A percentile compares a stretch with the other conserved stretches of the same genome.
These are phyloP conservation scores for Nothura maculosa DNA, from an alignment of 2,797 vertebrate species.

Conservation along the genomic window DNA sequence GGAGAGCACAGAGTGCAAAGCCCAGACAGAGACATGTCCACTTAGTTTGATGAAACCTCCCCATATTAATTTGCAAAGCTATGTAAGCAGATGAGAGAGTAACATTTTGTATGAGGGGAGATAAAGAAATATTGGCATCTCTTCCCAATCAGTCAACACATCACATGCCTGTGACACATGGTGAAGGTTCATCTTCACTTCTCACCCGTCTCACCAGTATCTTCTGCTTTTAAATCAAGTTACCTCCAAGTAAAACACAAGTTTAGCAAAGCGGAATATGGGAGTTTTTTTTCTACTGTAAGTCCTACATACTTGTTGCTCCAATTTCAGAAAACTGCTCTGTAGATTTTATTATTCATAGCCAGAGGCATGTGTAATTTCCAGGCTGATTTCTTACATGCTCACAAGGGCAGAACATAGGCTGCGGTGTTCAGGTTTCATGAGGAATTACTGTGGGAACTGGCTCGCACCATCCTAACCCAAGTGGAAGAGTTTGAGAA, in stretches of 20 bases:
- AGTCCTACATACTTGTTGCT: neutral
- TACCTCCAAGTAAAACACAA: neutral
- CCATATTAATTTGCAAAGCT: too few species aligned
- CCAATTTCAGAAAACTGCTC: conserved; percentile 1
- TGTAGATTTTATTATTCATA: conserved; percentile 54
- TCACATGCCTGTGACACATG: neutral
- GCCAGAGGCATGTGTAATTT: conserved; percentile 59
- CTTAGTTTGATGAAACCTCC: neutral
- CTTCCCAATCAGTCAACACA: neutral
- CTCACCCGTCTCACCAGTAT: neutral
- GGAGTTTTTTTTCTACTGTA: neutral
- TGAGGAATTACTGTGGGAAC: conserved; percentile 58
- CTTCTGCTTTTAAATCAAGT: neutral
- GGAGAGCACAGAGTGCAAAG: neutral
- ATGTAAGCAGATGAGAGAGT: neutral
- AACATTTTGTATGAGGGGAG: neutral
- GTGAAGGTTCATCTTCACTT: neutral
- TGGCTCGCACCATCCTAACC: neutral
- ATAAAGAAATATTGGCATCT: neutral
- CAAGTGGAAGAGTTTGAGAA: neutral
- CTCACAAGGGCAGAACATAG: conserved; percentile 1
- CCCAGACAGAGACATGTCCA: neutral
- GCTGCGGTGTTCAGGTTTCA: conserved; percentile 25
- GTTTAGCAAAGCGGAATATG: neutral
- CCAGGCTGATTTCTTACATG: conserved; percentile 34